Evolutionary conservation across 1,140 invertebrate species (phyloP).

Genomic region (Yoshiicerus persimilis): DNA sequence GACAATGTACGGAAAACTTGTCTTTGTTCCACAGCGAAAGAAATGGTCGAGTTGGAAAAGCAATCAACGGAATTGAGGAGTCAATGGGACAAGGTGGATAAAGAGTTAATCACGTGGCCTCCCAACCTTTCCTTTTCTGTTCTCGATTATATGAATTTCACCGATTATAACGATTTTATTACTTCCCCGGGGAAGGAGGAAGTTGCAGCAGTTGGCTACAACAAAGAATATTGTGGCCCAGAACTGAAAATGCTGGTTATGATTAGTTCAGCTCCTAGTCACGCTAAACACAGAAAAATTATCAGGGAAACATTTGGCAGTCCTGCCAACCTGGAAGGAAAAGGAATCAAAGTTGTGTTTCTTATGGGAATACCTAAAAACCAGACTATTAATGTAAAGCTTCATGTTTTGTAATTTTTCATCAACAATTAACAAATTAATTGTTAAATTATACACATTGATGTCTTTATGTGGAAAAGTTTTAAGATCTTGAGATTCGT

Average conservation of each 20-base stretch:
- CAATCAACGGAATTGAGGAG: background rate
- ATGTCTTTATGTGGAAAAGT: background rate
- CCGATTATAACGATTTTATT: background rate
- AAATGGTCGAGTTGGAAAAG: background rate
- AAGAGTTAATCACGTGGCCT: background rate
- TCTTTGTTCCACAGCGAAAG: background rate
- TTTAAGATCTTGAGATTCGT: no score
- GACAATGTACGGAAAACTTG: background rate
- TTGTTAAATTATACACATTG: background rate
- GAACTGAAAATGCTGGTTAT: constrained; percentile 14
- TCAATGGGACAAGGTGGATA: background rate
- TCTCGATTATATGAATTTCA: background rate
- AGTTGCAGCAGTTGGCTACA: no score
- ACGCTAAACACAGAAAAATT: background rate
- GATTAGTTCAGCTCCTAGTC: constrained; percentile 28
- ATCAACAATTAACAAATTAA: background rate
- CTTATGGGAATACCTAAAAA: constrained; percentile 18
- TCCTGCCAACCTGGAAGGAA: background rate
- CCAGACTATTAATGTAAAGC: background rate
- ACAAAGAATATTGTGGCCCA: background rate
- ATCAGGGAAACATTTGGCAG: constrained; percentile 27
- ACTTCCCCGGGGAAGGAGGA: background rate
- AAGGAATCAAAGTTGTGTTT: background rate
- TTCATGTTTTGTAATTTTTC: background rate
- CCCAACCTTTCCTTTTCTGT: background rate